Conservation (phyloP, 2,888 invertebrate genomes). For the Morpho deidamia region DNA sequence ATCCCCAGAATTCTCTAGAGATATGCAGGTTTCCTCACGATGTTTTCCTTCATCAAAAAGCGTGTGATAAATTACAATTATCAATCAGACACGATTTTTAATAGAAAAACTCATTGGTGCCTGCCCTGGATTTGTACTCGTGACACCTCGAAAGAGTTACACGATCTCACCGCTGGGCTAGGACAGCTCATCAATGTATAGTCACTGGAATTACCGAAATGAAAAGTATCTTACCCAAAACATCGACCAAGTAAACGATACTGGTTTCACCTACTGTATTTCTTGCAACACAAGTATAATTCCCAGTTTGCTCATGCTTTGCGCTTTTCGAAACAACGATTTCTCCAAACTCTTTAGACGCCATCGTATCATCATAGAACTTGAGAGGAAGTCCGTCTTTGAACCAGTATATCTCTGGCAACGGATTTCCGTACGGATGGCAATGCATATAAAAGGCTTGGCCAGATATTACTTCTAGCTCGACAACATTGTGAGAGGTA, state of each 20-base stretch:
- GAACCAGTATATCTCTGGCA: slow-evolving; percentile 80
- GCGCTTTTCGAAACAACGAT: slow-evolving; percentile 50
- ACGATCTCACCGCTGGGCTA: too few species aligned
- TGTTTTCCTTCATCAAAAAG: too few species aligned
- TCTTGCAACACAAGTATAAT: slow-evolving; percentile 79
- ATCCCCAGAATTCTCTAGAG: too few species aligned
- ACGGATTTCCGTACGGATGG: slow-evolving; percentile 78
- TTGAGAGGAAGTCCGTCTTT: slow-evolving; percentile 65
- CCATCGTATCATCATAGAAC: slow-evolving; percentile 66
- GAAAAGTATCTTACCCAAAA: slow-evolving; percentile 32
- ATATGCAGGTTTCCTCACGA: too few species aligned
- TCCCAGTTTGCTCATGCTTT: slow-evolving; percentile 57
- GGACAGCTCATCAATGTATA: too few species aligned
- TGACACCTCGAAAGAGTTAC: too few species aligned
- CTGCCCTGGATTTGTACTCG: too few species aligned
- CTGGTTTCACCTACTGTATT: slow-evolving; percentile 73
- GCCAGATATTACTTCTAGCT: slow-evolving; percentile 57
- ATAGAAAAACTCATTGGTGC: too few species aligned
- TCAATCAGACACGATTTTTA: too few species aligned
- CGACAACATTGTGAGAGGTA: slow-evolving; percentile 32
- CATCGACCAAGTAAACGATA: slow-evolving; percentile 60
- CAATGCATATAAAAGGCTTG: slow-evolving; percentile 71
- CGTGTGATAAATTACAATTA: too few species aligned
- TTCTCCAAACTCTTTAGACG: slow-evolving; percentile 55
- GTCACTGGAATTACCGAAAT: too few species aligned